Evolutionary conservation across 2,113 vertebrate species (phyloP).

Genomic region (Onychostoma macrolepis): DNA sequence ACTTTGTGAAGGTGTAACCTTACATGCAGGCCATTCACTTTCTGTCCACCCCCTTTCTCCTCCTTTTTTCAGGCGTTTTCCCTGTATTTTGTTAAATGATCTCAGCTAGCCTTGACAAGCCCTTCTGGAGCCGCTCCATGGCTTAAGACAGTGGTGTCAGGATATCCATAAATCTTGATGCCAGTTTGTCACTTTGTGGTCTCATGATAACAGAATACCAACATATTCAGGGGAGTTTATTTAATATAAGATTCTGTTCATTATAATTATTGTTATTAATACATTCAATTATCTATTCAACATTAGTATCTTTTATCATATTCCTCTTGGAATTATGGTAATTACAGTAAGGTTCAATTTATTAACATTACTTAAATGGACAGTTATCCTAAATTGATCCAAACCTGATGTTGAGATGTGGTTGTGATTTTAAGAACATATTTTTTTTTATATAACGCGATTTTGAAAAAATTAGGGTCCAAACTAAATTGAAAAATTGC

Average conservation of each 20-base stretch:
- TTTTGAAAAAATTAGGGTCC: no score
- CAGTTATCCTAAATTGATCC: not conserved
- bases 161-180: not conserved
- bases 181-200: not conserved
- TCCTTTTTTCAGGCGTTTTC: not conserved
- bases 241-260: not conserved
- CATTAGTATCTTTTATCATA: not conserved
- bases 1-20: conserved; percentile 69
- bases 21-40: conserved; percentile 62
- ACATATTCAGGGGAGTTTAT: not conserved
- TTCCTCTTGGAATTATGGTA: not conserved
- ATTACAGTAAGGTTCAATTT: not conserved
- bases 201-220: not conserved
- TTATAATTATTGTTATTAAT: not conserved
- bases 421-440: no score
- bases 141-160: conserved; percentile 3
- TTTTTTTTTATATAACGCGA: no score
- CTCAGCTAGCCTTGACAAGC: conserved; percentile 35
- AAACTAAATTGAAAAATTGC: no score
- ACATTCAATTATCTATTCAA: not conserved
- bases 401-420: not conserved
- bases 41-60: conserved; percentile 39
- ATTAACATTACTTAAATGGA: not conserved
- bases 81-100: conserved; percentile 35
- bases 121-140: conserved; percentile 25